These are phyloP conservation scores for Hymenochirus boettgeri DNA, from an alignment of 2,113 vertebrate genomes.

Conservation along the genomic window DNA sequence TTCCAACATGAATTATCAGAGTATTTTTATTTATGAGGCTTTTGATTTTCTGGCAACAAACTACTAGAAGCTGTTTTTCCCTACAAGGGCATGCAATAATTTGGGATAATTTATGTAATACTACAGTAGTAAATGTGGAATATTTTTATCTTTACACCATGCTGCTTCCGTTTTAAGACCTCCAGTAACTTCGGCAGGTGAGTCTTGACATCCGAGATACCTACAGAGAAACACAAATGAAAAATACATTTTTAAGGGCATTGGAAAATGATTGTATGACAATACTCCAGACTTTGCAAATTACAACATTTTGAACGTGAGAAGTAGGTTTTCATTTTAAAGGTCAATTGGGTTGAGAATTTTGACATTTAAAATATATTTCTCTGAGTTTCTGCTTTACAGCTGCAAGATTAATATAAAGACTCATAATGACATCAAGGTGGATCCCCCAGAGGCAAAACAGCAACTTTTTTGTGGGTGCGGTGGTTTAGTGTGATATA, in stretches of 20 bases:
- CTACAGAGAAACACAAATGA: slow-evolving; percentile 35
- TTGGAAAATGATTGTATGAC: slow-evolving; percentile 17
- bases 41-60: too few species aligned
- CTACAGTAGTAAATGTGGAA: too few species aligned
- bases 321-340: slow-evolving; percentile 31
- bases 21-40: too few species aligned
- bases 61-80: too few species aligned
- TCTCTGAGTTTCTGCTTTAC: slow-evolving; percentile 18
- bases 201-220: too few species aligned
- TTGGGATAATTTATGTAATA: too few species aligned
- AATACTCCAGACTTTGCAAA: slow-evolving; percentile 15
- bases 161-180: too few species aligned
- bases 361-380: slow-evolving; percentile 26
- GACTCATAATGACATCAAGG: slow-evolving; percentile 13
- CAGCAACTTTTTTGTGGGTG: neutral
- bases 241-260: slow-evolving; percentile 30
- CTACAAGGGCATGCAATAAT: too few species aligned
- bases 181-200: too few species aligned
- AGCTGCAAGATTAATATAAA: slow-evolving; percentile 2
- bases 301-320: slow-evolving; percentile 20
- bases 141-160: slow-evolving; percentile 28
- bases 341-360: neutral
- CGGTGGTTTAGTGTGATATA: too few species aligned
- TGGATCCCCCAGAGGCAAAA: slow-evolving; percentile 1
- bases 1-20: too few species aligned